Conservation (phyloP, 2,888 invertebrate species). For the Ctena decussata region DNA sequence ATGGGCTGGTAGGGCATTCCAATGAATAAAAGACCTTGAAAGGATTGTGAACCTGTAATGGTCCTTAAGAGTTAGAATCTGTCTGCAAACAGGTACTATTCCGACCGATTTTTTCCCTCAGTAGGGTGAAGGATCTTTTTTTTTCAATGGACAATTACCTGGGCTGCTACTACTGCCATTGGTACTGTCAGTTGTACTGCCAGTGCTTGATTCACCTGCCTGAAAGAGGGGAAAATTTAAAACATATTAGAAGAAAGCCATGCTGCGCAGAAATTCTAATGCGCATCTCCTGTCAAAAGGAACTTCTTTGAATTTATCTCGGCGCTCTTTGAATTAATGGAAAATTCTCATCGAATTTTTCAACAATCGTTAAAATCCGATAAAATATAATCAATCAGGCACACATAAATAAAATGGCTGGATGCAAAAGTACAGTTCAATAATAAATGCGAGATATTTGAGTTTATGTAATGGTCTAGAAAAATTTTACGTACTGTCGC, state of each 20-base stretch:
- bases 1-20: too few species aligned
- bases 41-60: too few species aligned
- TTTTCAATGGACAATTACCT: slow-evolving; percentile 73
- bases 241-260: neutral
- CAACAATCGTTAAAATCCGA: slow-evolving; percentile 11
- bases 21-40: too few species aligned
- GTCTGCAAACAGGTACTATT: too few species aligned
- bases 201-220: neutral
- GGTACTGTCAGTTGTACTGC: slow-evolving; percentile 76
- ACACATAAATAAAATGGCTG: slow-evolving; percentile 57
- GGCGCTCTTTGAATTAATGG: slow-evolving; percentile 54
- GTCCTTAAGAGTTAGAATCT: too few species aligned
- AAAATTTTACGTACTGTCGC: slow-evolving; percentile 83
- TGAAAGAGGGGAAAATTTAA: neutral
- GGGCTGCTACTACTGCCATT: slow-evolving; percentile 78
- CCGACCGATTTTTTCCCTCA: too few species aligned
- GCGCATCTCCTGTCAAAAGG: slow-evolving; percentile 50
- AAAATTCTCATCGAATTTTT: slow-evolving; percentile 28
- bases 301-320: slow-evolving; percentile 44
- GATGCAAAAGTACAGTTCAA: slow-evolving; percentile 25
- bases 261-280: neutral
- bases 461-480: slow-evolving; percentile 61
- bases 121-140: too few species aligned
- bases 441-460: neutral
- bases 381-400: slow-evolving; percentile 34